Base-by-base conservation (phyloP, 1,140 invertebrate species). In the Gyrodactylus salaris region DNA sequence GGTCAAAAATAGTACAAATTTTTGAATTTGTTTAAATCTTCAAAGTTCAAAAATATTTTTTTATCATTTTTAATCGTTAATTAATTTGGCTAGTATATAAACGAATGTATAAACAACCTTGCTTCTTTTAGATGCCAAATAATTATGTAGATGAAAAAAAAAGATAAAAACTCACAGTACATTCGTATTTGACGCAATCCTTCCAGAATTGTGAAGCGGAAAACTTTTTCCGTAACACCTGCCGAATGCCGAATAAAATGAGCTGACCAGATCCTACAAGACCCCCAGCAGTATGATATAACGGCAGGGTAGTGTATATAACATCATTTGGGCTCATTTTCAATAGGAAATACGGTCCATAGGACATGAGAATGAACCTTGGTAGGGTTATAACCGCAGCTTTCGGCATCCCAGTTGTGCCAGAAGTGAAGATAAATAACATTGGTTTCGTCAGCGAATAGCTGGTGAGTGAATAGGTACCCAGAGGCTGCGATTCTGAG, bases 241-340 rank as follows among this genome's bases (percentile, higher is more conserved):
- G 84, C 0, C 88, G 88, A 34, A 85, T 85, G 34, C 92, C 94
- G 78, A 86, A 86, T 0, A 94, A 78, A 7, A 99, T 78, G 21
- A 87, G 86, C 78, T 91, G 88, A 24, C 89, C 84, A n/a, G 84
- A 84, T 70, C 87, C 82, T 7, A 84, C 74, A 68, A 84, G 81
- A 26, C 92, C 93, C 54, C 91, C 93, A 20, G 92, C 88, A 0
- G 88, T 87, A 78, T 97, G 93, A 78, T 97, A 96, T 0, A 97
- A 83, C 0, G 93, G 93, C 73, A 97, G 81, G 0, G 89, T 85
- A 78, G 88, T 86, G 78, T 97, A 97, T 0, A 94, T 78, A 16
- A 89, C 81, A 79, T 96, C 91, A 1, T 85, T 84, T 20, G 77
- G 76, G 1, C 80, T 84, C 69, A 95, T 81, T 0, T 80, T 81